A percentile compares a stretch with the other conserved stretches of the same genome.
These are phyloP conservation scores for Laupala kohalensis DNA, from an alignment of 1,140 invertebrate genomes.

Conservation along the genomic window DNA sequence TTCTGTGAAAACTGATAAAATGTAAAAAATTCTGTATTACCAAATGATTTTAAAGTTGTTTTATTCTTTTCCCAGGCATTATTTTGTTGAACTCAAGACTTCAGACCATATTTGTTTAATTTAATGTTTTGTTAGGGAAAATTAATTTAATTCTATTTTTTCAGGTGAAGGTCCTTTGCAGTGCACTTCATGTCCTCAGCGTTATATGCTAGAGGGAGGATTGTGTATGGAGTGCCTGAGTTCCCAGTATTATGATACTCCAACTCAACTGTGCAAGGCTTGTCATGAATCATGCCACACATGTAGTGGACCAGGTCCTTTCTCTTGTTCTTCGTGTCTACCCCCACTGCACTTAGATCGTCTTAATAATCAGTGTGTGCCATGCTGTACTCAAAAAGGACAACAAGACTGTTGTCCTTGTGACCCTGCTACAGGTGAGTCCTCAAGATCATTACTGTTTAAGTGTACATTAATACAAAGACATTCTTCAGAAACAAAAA, in stretches of 20 bases:
- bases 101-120: neutral
- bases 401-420: constrained; percentile 47
- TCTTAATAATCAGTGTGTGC: constrained; percentile 58
- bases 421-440: constrained; percentile 49
- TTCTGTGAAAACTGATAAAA: too few relatives aligned
- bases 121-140: neutral
- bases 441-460: too few relatives aligned
- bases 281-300: constrained; percentile 54
- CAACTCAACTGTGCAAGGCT: constrained; percentile 48
- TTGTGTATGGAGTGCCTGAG: constrained; percentile 58
- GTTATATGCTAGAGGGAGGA: constrained; percentile 57
- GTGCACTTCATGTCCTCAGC: constrained; percentile 54
- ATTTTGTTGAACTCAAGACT: neutral
- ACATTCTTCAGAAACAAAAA: too few relatives aligned
- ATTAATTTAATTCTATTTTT: constrained; percentile 6
- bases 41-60: neutral
- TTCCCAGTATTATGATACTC: constrained; percentile 54
- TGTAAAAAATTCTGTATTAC: too few relatives aligned
- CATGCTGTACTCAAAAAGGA: constrained; percentile 42
- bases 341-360: constrained; percentile 48
- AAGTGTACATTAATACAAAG: too few relatives aligned
- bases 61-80: neutral
- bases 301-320: constrained; percentile 54
- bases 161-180: constrained; percentile 52
- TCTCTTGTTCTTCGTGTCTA: constrained; percentile 50